Conservation (phyloP, 2,888 invertebrate genomes). For the Apamea crenata region DNA sequence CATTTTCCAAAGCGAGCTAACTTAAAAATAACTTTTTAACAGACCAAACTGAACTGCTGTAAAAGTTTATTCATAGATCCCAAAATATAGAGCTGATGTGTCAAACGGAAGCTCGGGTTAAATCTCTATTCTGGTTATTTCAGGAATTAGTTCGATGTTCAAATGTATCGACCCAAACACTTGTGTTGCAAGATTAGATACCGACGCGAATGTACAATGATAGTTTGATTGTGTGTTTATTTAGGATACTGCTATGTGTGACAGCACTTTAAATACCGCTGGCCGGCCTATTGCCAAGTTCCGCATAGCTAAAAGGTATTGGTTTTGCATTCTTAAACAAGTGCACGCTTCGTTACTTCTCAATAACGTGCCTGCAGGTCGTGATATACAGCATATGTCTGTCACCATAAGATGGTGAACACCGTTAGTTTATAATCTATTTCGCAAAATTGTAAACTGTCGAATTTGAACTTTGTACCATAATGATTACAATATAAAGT, state of each 20-base stretch:
- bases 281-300: slow-evolving; percentile 54
- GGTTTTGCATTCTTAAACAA: slow-evolving; percentile 33
- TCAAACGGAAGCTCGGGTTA: slow-evolving; percentile 21
- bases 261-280: slow-evolving; percentile 55
- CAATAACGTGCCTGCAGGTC: not conserved
- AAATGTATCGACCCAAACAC: slow-evolving; percentile 62
- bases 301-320: slow-evolving; percentile 59
- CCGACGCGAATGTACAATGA: slow-evolving; percentile 32
- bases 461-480: not conserved
- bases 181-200: slow-evolving; percentile 63
- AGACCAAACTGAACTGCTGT: not conserved
- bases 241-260: slow-evolving; percentile 54
- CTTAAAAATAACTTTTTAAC: slow-evolving; percentile 25
- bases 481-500: not conserved
- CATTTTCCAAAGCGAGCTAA: not conserved
- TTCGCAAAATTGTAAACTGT: not conserved
- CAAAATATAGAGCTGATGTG: slow-evolving; percentile 26
- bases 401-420: not conserved
- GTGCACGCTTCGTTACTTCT: slow-evolving; percentile 5
- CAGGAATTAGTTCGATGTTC: slow-evolving; percentile 56
- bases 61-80: slow-evolving; percentile 17
- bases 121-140: slow-evolving; percentile 40
- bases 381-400: not conserved
- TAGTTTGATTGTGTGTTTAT: slow-evolving; percentile 51
- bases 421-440: not conserved